A percentile compares a stretch with the other conserved stretches of the same genome.
These are phyloP conservation scores for Pristionchus pacificus DNA, from an alignment of 1,140 invertebrate species.

Conservation along the genomic window DNA sequence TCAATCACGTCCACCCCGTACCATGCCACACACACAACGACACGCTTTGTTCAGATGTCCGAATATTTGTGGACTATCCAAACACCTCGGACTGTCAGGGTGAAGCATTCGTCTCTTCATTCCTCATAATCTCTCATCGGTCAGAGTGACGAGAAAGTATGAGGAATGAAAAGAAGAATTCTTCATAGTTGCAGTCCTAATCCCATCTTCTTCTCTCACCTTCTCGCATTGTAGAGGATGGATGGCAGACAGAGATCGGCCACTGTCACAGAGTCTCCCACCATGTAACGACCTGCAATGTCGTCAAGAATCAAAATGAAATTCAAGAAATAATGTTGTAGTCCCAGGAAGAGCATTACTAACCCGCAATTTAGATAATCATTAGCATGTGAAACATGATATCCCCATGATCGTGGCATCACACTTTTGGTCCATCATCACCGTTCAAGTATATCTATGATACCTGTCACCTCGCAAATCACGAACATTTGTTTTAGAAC, in stretches of 20 bases:
- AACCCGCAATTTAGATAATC: neutral
- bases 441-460: no score
- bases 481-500: no score
- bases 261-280: slow-evolving; percentile 64
- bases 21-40: no score
- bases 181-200: no score
- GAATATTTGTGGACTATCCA: no score
- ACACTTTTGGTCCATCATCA: slow-evolving; percentile 29
- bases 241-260: slow-evolving; percentile 91
- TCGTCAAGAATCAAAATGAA: neutral
- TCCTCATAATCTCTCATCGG: neutral
- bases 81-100: no score
- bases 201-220: neutral
- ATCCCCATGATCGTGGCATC: neutral
- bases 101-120: no score
- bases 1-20: no score
- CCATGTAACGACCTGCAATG: neutral
- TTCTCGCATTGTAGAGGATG: slow-evolving; percentile 54
- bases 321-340: neutral
- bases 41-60: no score
- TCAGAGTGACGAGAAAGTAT: neutral
- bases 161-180: neutral
- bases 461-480: no score
- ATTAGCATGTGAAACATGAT: neutral
- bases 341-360: no score